Evolutionary conservation across 1,140 invertebrate species (phyloP).

Genomic region (Doryteuthis pealeii): DNA sequence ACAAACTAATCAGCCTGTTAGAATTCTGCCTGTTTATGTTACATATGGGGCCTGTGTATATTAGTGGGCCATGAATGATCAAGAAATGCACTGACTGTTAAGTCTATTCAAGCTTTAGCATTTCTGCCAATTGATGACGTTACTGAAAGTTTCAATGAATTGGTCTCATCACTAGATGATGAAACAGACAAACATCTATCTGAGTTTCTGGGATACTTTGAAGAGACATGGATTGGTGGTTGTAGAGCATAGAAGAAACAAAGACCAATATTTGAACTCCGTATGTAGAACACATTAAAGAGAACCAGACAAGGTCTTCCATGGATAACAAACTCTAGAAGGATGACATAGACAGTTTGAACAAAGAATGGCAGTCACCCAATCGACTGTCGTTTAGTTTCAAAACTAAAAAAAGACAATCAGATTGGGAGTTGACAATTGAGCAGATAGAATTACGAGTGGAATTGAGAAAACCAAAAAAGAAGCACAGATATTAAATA

Average conservation of each 20-base stretch:
- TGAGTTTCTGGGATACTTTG: slow-evolving; percentile 1
- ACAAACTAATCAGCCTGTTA: too few relatives aligned
- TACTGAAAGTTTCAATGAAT: too few relatives aligned
- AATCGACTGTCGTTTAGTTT: not conserved
- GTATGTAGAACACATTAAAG: slow-evolving; percentile 6
- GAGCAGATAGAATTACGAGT: slow-evolving; percentile 3
- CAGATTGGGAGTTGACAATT: slow-evolving; percentile 1
- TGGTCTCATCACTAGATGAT: too few relatives aligned
- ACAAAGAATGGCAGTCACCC: not conserved
- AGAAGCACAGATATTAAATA: not conserved
- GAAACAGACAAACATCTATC: slow-evolving; percentile 2
- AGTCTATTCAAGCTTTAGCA: too few relatives aligned
- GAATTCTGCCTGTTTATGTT: too few relatives aligned
- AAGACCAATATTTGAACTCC: slow-evolving; percentile 3
- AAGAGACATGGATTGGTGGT: slow-evolving; percentile 3
- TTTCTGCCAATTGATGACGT: too few relatives aligned
- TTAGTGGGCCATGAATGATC: too few relatives aligned
- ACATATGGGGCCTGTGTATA: too few relatives aligned
- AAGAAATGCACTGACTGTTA: too few relatives aligned
- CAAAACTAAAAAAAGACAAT: slow-evolving; percentile 10
- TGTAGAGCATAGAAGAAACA: slow-evolving; percentile 3
- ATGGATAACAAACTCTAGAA: slow-evolving; percentile 1
- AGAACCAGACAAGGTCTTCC: not conserved
- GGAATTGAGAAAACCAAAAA: slow-evolving; percentile 4
- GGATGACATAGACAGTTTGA: not conserved